A percentile compares a stretch with the other conserved stretches of the same genome.
phyloP scores from a whole-genome alignment of 2,888 invertebrate genomes.

The Octodonta nipae region DNA sequence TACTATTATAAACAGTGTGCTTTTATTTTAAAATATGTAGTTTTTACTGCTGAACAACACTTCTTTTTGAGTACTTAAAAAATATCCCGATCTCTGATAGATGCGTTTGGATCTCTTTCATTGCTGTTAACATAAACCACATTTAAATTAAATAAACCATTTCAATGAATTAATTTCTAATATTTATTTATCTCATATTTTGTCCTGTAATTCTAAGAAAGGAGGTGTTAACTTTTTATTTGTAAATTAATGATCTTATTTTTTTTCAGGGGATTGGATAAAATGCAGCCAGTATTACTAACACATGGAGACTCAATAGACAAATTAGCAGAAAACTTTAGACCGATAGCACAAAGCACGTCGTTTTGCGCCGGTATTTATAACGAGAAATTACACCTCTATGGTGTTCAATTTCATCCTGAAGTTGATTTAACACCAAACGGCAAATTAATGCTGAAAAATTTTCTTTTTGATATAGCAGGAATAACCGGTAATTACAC shows the following conservation, averaged over 20 bases:
- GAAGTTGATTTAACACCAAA: conserved; percentile 73
- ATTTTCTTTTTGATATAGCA: conserved; percentile 86
- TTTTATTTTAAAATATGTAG: too few species aligned
- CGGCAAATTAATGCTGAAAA: conserved; percentile 76
- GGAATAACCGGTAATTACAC: conserved; percentile 79
- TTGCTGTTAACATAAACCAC: too few species aligned
- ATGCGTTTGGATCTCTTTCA: too few species aligned
- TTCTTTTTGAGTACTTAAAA: too few species aligned
- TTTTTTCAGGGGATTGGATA: conserved; percentile 63
- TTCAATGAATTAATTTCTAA: too few species aligned
- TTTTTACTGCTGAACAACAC: too few species aligned
- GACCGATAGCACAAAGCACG: conserved; percentile 71
- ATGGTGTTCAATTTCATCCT: conserved; percentile 97
- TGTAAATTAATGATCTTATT: conserved; percentile 3
- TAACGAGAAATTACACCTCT: conserved; percentile 77
- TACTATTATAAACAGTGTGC: too few species aligned
- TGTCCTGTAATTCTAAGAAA: not conserved
- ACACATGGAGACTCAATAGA: conserved; percentile 97
- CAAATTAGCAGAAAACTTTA: conserved; percentile 78
- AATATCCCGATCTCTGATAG: too few species aligned
- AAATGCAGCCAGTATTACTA: conserved; percentile 77
- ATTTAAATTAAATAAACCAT: too few species aligned
- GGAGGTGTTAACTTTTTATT: not conserved
- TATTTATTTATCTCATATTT: too few species aligned
- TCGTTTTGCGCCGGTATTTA: conserved; percentile 79